Evolutionary conservation across 2,113 vertebrate genomes (phyloP), one percentile per base, ranked within the genome.

Genomic region (Cephalopterus ornatus): DNA sequence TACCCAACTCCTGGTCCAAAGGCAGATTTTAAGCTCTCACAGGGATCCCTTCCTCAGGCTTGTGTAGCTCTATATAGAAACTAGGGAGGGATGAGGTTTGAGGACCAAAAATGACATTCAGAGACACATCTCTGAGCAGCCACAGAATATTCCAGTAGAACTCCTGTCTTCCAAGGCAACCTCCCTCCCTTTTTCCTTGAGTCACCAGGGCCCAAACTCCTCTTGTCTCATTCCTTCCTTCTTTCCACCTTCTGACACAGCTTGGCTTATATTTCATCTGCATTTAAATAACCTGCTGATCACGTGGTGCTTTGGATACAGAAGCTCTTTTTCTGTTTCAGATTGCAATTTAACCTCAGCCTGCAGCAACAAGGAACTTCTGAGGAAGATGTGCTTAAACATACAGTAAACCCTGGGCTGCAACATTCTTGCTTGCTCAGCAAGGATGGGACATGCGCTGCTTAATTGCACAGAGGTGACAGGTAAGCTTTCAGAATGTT

Each of bases 371-470:
- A 63, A 27, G 66, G 47, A 86, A 24, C 35, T 46, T 83, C 53
- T 81, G 12, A 23, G n/a, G 44, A 62, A 92, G 55, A 26, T 53
- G 66, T 56, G 22, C 22, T 80, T 71, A 52, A 71, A 85, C 47
- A 66, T 37, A 39, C 27, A 50, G 2, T 27, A 78, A 93, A 93
- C 24, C 35, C 39, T 56, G 30, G 21, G 42, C 78, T 67, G 50
- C 79, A 84, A 50, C 30, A 52, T 68, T 95, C 92, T 33, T 88
- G 86, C 91, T 78, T 55, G 65, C 44, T 87, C 86, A 93, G 72
- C 2, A 0, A 81, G 42, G 55, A 63, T 28, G 39, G 59, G 24
- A 47, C 76, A 84, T 74, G 33, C 2, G 0, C 73, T 81, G 55
- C 67, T 39, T 83, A 92, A 91, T 5, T 88, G 93, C 73, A 44